Evolutionary conservation across 2,113 vertebrate species (phyloP).

Genomic region (Felis chaus): DNA sequence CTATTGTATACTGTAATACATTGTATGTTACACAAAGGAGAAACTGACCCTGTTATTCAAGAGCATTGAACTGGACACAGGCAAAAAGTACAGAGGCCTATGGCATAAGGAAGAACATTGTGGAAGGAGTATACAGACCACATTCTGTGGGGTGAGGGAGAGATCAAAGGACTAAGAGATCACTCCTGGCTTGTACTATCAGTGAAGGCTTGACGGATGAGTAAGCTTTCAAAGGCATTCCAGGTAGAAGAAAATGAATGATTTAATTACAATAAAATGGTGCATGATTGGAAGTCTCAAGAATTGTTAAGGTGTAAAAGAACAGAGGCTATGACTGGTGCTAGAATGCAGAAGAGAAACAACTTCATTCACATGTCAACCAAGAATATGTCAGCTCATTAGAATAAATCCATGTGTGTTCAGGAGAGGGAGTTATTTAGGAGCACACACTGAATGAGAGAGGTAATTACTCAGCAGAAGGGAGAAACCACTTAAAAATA

Average conservation of each 20-base stretch:
- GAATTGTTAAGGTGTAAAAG: neutral
- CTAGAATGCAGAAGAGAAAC: neutral
- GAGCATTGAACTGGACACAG: neutral
- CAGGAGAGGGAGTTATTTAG: neutral
- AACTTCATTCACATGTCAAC: neutral
- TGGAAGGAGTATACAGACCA: neutral
- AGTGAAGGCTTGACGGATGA: neutral
- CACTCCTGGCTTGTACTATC: neutral
- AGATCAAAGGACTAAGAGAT: neutral
- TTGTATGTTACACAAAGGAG: neutral
- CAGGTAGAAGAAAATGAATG: neutral
- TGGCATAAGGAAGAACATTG: neutral
- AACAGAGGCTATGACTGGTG: neutral
- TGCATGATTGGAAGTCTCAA: neutral
- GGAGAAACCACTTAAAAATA: constrained; percentile 2
- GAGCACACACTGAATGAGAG: neutral
- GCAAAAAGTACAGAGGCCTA: neutral
- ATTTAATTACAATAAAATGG: neutral
- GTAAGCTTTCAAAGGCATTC: neutral
- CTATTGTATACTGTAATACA: neutral
- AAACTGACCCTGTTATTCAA: neutral
- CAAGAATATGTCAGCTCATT: neutral
- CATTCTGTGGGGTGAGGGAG: neutral
- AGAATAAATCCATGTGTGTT: neutral
- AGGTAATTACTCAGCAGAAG: neutral